Evolutionary conservation across 2,113 vertebrate genomes (phyloP).

Genomic region (Pseudorectes ferrugineus): DNA sequence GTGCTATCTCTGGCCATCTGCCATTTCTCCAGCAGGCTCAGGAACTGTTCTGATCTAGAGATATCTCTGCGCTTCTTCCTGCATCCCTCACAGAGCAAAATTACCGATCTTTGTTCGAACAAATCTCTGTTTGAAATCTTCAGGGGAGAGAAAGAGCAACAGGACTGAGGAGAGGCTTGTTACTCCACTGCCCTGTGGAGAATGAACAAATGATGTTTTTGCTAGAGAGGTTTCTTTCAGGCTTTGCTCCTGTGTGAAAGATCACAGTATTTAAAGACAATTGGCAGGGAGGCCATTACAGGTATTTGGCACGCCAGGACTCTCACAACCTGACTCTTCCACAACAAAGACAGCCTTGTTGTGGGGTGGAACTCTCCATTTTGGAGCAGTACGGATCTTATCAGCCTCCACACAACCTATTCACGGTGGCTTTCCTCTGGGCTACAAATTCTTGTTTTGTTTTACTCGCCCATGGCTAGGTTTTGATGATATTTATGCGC

Average conservation of each 20-base stretch:
- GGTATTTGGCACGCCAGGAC: conserved; percentile 17
- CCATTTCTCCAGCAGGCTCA: conserved; percentile 55
- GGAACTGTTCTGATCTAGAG: conserved; percentile 40
- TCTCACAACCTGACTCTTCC: conserved; percentile 14
- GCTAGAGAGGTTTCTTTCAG: conserved; percentile 16
- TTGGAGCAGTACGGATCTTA: conserved; percentile 39
- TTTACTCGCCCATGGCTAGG: neutral
- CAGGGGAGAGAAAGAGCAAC: neutral
- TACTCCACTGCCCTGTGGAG: neutral
- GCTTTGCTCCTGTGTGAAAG: neutral
- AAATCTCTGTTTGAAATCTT: conserved; percentile 17
- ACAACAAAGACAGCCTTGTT: conserved; percentile 56
- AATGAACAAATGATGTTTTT: neutral
- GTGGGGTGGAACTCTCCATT: conserved; percentile 7
- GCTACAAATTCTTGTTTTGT: conserved; percentile 36
- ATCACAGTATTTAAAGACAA: conserved; percentile 22
- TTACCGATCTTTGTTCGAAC: conserved; percentile 5
- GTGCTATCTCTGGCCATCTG: conserved; percentile 42
- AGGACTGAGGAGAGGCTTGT: neutral
- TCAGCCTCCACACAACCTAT: conserved; percentile 4
- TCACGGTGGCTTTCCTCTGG: conserved; percentile 39
- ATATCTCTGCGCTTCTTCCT: conserved; percentile 36
- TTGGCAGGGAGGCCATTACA: neutral
- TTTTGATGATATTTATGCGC: neutral
- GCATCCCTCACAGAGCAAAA: conserved; percentile 4